phyloP scores from a whole-genome alignment of 2,888 invertebrate genomes.

The Cerastis leucographa region DNA sequence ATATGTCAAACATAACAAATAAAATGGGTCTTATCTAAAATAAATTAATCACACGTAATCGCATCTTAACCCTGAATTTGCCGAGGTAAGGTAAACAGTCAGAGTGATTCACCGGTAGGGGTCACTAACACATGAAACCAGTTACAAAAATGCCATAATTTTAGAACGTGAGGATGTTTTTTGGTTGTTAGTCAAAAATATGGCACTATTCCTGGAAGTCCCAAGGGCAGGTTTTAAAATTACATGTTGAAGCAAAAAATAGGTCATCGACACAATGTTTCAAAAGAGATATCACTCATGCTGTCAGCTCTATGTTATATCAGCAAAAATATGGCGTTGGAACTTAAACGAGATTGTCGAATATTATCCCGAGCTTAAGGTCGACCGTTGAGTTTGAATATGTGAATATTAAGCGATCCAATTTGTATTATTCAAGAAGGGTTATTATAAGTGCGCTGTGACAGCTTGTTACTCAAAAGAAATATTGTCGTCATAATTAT shows the following conservation, averaged over 20 bases:
- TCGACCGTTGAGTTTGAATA: slow-evolving; percentile 46
- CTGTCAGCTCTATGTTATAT: slow-evolving; percentile 41
- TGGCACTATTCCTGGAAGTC: slow-evolving; percentile 74
- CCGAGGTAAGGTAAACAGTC: slow-evolving; percentile 77
- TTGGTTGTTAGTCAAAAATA: slow-evolving; percentile 72
- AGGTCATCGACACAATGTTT: slow-evolving; percentile 48
- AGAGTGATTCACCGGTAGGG: slow-evolving; percentile 79
- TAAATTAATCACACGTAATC: slow-evolving; percentile 69
- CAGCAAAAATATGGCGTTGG: slow-evolving; percentile 17
- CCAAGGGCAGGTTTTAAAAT: slow-evolving; percentile 53
- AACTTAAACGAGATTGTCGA: slow-evolving; percentile 39
- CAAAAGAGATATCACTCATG: slow-evolving; percentile 48
- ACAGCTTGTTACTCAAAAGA: slow-evolving; percentile 26
- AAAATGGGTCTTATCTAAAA: slow-evolving; percentile 65
- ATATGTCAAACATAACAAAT: slow-evolving; percentile 52
- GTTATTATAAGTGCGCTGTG: slow-evolving; percentile 38
- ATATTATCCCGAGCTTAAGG: slow-evolving; percentile 48
- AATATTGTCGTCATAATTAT: slow-evolving; percentile 12
- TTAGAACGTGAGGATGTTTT: slow-evolving; percentile 72
- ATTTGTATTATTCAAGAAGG: slow-evolving; percentile 49
- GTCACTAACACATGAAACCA: slow-evolving; percentile 83
- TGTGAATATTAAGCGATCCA: slow-evolving; percentile 53
- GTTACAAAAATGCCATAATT: slow-evolving; percentile 79
- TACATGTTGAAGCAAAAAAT: slow-evolving; percentile 55
- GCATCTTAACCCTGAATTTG: slow-evolving; percentile 59